phyloP scores from a whole-genome alignment of 2,113 vertebrate genomes.

The Raja brachyura region DNA sequence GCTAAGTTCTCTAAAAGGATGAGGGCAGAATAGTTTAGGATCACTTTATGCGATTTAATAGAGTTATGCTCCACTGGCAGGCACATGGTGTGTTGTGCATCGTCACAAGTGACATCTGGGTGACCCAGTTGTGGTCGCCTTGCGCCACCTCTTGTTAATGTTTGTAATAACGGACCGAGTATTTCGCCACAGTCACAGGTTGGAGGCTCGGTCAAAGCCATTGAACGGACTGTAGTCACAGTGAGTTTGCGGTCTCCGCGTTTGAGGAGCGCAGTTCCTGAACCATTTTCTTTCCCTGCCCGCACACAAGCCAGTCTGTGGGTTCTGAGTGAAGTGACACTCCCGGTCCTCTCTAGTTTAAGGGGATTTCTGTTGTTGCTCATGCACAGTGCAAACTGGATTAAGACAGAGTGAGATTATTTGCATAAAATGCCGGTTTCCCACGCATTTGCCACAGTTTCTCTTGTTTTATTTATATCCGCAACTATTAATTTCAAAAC shows the following conservation, averaged over 20 bases:
- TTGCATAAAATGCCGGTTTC: background rate
- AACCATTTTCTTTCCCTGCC: background rate
- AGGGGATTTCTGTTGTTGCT: background rate
- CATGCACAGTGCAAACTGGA: background rate
- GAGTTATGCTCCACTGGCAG: background rate
- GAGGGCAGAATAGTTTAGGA: background rate
- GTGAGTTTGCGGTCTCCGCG: background rate
- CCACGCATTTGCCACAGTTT: background rate
- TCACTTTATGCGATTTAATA: background rate
- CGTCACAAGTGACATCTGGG: background rate
- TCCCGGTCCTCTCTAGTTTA: background rate
- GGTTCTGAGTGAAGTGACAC: background rate
- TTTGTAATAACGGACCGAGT: background rate
- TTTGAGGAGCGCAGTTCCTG: background rate
- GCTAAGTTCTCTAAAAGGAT: background rate
- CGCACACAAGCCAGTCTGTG: no score
- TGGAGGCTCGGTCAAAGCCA: background rate
- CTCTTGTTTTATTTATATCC: background rate
- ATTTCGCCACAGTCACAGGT: background rate
- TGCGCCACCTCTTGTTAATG: conserved; percentile 17
- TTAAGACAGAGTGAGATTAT: background rate
- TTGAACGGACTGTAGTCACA: no score
- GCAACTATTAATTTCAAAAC: background rate
- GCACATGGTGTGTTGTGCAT: background rate
- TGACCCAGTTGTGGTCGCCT: background rate